Conservation (phyloP, 2,888 invertebrate genomes). For the Acholoe squamosa region DNA sequence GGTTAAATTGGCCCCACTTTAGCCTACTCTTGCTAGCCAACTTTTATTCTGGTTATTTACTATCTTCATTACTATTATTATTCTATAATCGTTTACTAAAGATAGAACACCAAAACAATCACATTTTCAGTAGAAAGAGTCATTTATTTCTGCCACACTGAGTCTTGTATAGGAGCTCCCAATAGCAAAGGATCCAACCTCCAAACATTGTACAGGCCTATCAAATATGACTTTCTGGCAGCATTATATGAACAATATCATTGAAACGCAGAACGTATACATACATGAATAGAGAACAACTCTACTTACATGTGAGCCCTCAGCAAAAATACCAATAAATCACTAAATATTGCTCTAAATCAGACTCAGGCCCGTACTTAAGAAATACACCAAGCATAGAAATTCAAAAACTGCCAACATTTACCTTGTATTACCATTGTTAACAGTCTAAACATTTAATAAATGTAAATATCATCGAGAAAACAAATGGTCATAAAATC, state of each 20-base stretch:
- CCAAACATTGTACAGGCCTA: background rate
- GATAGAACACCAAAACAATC: background rate
- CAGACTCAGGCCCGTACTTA: background rate
- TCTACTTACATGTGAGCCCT: background rate
- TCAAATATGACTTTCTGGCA: background rate
- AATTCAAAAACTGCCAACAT: background rate
- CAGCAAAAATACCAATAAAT: constrained; percentile 18
- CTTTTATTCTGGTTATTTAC: no score
- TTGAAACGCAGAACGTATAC: background rate
- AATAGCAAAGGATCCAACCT: background rate
- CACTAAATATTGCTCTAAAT: background rate
- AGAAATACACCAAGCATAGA: background rate
- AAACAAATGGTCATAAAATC: background rate
- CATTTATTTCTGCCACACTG: constrained; percentile 15
- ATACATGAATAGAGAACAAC: background rate
- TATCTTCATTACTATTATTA: no score
- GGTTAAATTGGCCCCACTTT: no score
- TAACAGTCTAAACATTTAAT: background rate
- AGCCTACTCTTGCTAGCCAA: no score
- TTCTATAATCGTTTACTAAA: no score
- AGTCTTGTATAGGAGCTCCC: background rate
- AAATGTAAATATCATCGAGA: background rate
- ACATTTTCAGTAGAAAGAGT: constrained; percentile 25
- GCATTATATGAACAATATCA: background rate
- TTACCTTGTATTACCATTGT: constrained; percentile 27